phyloP scores from a whole-genome alignment of 2,797 vertebrate genomes.

The Eulemur mongoz region DNA sequence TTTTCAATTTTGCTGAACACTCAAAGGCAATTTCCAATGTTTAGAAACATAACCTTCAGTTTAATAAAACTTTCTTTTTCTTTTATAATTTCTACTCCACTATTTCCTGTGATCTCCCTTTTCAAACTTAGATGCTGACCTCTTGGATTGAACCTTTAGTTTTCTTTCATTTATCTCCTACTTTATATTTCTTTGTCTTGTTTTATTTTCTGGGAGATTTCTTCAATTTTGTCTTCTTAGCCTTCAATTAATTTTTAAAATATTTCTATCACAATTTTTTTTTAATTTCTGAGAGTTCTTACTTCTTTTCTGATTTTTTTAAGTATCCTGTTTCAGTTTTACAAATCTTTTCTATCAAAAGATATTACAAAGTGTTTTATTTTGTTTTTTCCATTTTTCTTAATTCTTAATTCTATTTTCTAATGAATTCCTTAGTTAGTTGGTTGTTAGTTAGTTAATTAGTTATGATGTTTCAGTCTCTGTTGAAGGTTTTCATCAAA shows the following conservation, averaged over 20 bases:
- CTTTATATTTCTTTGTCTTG: not conserved
- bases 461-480: not conserved
- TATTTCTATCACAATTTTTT: not conserved
- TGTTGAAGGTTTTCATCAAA: not conserved
- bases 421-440: not conserved
- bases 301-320: not conserved
- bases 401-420: not conserved
- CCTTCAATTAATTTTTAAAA: conserved; percentile 2
- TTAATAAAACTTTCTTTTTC: not conserved
- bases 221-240: not conserved
- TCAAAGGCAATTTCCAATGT: not conserved
- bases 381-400: not conserved
- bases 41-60: not conserved
- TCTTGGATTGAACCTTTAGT: not conserved
- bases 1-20: not conserved
- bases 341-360: not conserved
- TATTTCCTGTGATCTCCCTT: not conserved
- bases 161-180: conserved; percentile 7
- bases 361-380: not conserved
- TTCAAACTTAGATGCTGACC: not conserved
- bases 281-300: not conserved
- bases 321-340: not conserved
- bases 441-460: not conserved
- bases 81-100: not conserved
- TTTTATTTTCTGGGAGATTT: not conserved